phyloP scores from a whole-genome alignment of 2,888 invertebrate genomes.

The Sclerodermus sp. region DNA sequence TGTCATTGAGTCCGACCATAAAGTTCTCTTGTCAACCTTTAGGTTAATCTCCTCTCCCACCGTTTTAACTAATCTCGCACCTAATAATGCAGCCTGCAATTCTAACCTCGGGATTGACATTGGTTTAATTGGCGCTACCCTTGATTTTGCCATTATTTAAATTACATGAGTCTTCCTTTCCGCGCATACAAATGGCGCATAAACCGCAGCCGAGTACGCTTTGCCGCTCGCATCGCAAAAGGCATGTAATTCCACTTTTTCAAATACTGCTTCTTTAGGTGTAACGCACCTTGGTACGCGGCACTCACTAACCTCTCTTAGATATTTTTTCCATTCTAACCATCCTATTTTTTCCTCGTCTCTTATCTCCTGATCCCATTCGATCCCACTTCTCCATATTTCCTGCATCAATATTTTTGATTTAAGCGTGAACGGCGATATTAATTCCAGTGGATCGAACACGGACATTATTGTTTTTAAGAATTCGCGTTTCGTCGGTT shows the following conservation, averaged over 20 bases:
- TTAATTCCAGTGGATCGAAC: conserved; percentile 34
- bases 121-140: conserved; percentile 12
- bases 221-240: too few relatives aligned
- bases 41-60: conserved; percentile 6
- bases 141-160: conserved; percentile 1
- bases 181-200: too few relatives aligned
- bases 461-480: conserved; percentile 26
- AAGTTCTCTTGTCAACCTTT: neutral
- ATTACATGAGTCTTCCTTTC: neutral
- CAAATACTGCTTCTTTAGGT: too few relatives aligned
- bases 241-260: too few relatives aligned
- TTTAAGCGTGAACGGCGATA: conserved; percentile 21
- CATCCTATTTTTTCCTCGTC: conserved; percentile 14
- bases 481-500: conserved; percentile 27
- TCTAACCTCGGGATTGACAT: conserved; percentile 15
- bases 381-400: conserved; percentile 22
- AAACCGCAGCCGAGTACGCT: too few relatives aligned
- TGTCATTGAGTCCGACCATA: conserved; percentile 16
- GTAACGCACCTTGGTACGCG: too few relatives aligned
- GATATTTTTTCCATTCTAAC: conserved; percentile 20
- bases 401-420: conserved; percentile 27
- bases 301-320: conserved; percentile 7
- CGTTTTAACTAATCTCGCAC: conserved; percentile 2
- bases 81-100: conserved; percentile 13
- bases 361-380: conserved; percentile 16